A percentile compares a stretch with the other conserved stretches of the same genome.
phyloP scores from a whole-genome alignment of 2,113 vertebrate genomes.

The Ochotona curzoniae region DNA sequence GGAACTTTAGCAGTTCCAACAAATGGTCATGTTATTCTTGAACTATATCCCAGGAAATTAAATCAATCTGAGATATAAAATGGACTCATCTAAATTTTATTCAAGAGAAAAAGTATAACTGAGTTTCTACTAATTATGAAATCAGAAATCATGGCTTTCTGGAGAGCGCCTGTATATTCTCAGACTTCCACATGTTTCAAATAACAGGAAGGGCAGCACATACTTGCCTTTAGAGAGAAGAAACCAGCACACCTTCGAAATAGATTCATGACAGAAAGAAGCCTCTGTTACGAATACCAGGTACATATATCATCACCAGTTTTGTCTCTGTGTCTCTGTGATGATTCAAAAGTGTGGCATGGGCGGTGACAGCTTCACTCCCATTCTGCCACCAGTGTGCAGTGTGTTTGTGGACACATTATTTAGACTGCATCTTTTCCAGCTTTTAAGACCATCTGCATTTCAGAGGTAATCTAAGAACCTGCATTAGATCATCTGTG shows the following conservation, averaged over 20 bases:
- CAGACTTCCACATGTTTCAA: background rate
- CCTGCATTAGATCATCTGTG: background rate
- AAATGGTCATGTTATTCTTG: constrained; percentile 5
- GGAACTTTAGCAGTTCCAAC: background rate
- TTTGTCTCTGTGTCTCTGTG: background rate
- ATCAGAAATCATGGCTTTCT: background rate
- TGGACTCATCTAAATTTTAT: background rate
- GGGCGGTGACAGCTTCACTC: background rate
- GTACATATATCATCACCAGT: background rate
- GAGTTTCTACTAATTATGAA: background rate
- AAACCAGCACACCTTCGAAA: background rate
- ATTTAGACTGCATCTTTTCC: background rate
- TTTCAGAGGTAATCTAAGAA: background rate
- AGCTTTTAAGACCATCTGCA: background rate
- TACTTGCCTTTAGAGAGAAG: constrained; percentile 1
- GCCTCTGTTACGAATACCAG: background rate
- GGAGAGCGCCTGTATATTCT: background rate
- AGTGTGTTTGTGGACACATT: background rate
- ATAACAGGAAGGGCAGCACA: background rate
- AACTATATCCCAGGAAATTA: background rate
- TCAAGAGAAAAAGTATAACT: background rate
- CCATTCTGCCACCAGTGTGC: background rate
- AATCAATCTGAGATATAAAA: background rate
- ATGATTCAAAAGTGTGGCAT: background rate
- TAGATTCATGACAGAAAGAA: background rate